Evolutionary conservation across 2,113 vertebrate species (phyloP).

Genomic region (Brevimyrus niger): DNA sequence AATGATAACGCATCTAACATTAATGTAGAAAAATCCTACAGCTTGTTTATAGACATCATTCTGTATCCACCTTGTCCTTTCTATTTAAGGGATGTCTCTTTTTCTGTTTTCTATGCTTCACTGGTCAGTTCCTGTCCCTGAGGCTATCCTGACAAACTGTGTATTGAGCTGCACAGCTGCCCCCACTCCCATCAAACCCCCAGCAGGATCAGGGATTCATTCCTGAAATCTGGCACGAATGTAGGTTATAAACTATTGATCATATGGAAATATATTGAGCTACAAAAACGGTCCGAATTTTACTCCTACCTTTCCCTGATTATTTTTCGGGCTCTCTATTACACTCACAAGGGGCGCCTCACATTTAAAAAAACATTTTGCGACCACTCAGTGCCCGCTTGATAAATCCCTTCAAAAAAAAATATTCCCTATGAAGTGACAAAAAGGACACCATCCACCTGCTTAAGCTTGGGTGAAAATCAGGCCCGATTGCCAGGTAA

Average conservation of each 20-base stretch:
- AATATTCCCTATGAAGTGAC: neutral
- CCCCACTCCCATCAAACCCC: neutral
- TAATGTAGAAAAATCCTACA: neutral
- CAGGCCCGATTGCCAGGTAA: neutral
- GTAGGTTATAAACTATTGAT: slow-evolving; percentile 1
- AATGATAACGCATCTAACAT: neutral
- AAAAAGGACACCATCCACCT: neutral
- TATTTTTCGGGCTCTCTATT: neutral
- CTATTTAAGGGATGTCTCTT: neutral
- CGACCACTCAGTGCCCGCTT: neutral
- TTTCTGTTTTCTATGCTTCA: slow-evolving; percentile 4
- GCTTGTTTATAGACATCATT: neutral
- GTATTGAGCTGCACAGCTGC: neutral
- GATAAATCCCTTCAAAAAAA: neutral
- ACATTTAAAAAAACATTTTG: neutral
- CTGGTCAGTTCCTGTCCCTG: slow-evolving; percentile 3
- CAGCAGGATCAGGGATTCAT: neutral
- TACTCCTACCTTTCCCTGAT: neutral
- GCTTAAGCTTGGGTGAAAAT: too few species aligned
- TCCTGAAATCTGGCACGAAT: neutral
- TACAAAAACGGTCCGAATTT: neutral
- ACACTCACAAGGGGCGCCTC: neutral
- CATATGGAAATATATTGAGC: neutral
- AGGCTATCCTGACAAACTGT: slow-evolving; percentile 12
- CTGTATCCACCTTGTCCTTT: neutral